Conservation (phyloP, 92 coral and sea anemone genomes). For the Galaxea fascicularis region DNA sequence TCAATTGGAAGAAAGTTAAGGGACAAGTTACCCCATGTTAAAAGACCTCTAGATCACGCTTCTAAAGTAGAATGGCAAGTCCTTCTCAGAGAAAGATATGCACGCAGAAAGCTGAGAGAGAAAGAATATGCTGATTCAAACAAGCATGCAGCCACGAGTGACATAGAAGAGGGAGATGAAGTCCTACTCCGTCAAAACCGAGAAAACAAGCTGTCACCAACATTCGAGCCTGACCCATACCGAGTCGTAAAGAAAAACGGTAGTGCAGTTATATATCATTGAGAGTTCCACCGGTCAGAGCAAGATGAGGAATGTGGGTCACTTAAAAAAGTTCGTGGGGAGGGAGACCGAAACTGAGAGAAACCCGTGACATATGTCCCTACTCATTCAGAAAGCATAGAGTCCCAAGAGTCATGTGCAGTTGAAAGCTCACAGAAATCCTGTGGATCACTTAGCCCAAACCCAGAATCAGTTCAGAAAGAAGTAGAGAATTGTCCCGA, state of each 20-base stretch:
- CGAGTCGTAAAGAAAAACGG: constrained; percentile 33
- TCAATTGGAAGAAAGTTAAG: constrained; percentile 52
- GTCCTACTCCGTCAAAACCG: constrained; percentile 52
- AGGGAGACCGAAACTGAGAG: background rate
- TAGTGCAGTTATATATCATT: constrained; percentile 15
- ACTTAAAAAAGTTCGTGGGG: constrained; percentile 27
- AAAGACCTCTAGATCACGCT: constrained; percentile 31
- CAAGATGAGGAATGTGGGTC: constrained; percentile 47
- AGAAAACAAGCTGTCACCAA: constrained; percentile 63
- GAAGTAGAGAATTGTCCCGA: background rate
- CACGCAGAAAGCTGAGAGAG: constrained; percentile 49
- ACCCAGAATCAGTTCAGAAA: background rate
- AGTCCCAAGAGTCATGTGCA: background rate
- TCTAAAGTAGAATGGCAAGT: constrained; percentile 30
- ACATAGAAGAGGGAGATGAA: constrained; percentile 59
- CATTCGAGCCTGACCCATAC: constrained; percentile 31
- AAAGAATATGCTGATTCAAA: constrained; percentile 62
- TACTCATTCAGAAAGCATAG: background rate
- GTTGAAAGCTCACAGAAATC: background rate
- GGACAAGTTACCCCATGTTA: constrained; percentile 52
- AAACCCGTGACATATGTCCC: background rate
- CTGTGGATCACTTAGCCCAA: background rate
- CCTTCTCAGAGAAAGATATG: constrained; percentile 59
- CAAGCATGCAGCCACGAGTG: constrained; percentile 56
- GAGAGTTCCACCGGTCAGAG: constrained; percentile 16